Evolutionary conservation across 2,113 vertebrate species (phyloP).

Genomic region (Lophius piscatorius): DNA sequence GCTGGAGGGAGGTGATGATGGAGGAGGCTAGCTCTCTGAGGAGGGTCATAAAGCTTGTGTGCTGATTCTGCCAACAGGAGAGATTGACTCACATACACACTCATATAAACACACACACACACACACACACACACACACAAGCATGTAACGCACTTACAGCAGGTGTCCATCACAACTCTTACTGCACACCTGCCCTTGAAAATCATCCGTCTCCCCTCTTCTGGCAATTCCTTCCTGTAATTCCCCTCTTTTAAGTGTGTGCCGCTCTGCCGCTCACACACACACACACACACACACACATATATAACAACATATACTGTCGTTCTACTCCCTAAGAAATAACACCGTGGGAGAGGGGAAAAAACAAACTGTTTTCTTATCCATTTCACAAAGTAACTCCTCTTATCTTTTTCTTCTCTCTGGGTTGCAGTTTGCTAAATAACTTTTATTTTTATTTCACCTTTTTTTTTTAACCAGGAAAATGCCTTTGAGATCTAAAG

Average conservation of each 20-base stretch:
- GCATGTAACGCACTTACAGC: conserved; percentile 46
- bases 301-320: neutral
- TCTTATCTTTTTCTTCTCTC: conserved; percentile 25
- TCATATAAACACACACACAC: conserved; percentile 14
- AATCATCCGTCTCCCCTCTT: conserved; percentile 23
- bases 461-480: no score
- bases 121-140: conserved; percentile 17
- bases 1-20: conserved; percentile 47
- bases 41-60: conserved; percentile 67
- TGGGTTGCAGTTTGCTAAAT: no score
- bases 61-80: conserved; percentile 76
- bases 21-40: conserved; percentile 59
- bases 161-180: conserved; percentile 59
- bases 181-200: conserved; percentile 58
- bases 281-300: neutral
- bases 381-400: conserved; percentile 55
- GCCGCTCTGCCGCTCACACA: conserved; percentile 15
- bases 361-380: conserved; percentile 25
- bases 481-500: no score
- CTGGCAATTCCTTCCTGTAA: conserved; percentile 37
- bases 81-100: conserved; percentile 59
- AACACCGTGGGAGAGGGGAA: conserved; percentile 34
- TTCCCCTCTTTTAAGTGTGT: conserved; percentile 28
- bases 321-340: conserved; percentile 29
- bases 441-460: no score